These are phyloP conservation scores for Leptothorax acervorum DNA, from an alignment of 2,888 invertebrate species.

Conservation along the genomic window DNA sequence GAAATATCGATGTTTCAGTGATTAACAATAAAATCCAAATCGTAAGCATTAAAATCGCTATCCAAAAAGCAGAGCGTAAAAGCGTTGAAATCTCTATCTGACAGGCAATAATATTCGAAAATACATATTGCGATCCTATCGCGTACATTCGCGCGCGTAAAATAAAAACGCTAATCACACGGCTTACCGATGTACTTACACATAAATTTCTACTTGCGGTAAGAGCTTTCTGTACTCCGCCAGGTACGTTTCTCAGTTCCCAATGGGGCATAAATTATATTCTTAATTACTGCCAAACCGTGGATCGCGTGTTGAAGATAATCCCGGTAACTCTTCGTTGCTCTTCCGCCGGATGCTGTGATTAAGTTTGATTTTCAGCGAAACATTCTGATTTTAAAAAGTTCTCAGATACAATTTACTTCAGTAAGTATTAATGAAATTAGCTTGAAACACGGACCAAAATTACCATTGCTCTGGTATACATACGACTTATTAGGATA, in stretches of 20 bases:
- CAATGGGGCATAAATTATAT: conserved; percentile 54
- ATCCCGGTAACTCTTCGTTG: conserved; percentile 41
- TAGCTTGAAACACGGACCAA: background rate
- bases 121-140: background rate
- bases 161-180: conserved; percentile 43
- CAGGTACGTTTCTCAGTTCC: conserved; percentile 45
- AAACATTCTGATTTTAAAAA: conserved; percentile 18
- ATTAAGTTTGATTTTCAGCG: conserved; percentile 34
- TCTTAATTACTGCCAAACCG: conserved; percentile 53
- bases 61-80: background rate
- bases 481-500: background rate
- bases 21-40: background rate
- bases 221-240: conserved; percentile 49
- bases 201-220: conserved; percentile 56
- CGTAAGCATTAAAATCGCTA: background rate
- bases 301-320: conserved; percentile 42
- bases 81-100: background rate
- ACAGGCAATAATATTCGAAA: conserved; percentile 5
- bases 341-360: conserved; percentile 2
- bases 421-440: background rate
- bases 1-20: background rate
- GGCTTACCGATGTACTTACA: conserved; percentile 47
- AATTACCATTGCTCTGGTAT: background rate
- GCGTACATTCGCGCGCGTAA: background rate
- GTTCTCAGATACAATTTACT: background rate